Base-by-base conservation (phyloP, 1,140 invertebrate species). In the Aethina tumida region DNA sequence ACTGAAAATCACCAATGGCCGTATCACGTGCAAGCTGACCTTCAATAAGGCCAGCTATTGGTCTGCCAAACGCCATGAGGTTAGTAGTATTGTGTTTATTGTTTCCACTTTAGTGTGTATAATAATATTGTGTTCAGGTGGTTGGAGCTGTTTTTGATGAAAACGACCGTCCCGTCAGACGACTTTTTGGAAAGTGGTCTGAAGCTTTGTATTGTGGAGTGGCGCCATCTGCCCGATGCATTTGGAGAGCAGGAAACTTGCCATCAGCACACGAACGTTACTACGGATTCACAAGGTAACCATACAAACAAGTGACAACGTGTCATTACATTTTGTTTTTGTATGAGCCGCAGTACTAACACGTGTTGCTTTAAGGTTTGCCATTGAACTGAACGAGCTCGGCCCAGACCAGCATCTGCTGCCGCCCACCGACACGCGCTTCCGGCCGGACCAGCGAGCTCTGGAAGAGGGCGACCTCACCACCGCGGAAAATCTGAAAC, bases 41-140 rank as follows among this genome's bases (percentile, higher is more conserved):
- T 90, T 89, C 65, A 72, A 80, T 2, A 88, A 89, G 77, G 77
- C 82, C 4, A 83, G 77, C 51, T 83, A 84, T 53, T 86, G 81
- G 77, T 84, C 82, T 7, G 73, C 74, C 20, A 83, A 80, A 58
- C 65, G 78, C 12, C 79, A 87, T 64, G 84, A 88, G 65, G 55
- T 60, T 27, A 35, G 45, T 38, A n/a, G 7, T 22, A 22, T 7
- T n/a, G n/a, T 22, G 21, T 6, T 6, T 6, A n/a, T 7, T 22
- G 21, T n/a, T 7, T 22, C n/a, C 21, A 22, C 21, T 7, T 22
- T 6, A 22, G n/a, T 10, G n/a, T 24, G 10, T 24, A 35, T 15
- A 35, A 35, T 35, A 35, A 15, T 29, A 15, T 12, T 21, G 29
- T 19, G 36, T 48, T 27, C 21, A 60, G 56, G 73, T 89, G 7